These are phyloP conservation scores for Drosophila atripex DNA, from an alignment of 2,888 invertebrate species.

Conservation along the genomic window DNA sequence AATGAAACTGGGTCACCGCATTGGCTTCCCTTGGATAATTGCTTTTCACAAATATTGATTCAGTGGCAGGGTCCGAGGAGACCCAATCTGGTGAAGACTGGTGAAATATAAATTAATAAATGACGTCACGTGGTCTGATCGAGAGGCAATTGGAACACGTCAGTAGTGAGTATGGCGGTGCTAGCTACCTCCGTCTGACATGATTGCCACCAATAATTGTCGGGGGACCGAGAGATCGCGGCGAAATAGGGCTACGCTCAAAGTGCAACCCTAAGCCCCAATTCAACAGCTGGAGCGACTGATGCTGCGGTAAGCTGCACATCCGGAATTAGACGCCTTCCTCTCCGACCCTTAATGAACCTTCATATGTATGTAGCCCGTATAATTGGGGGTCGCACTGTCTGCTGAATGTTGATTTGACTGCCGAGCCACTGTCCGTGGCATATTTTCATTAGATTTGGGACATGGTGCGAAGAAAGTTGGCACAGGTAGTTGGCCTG, in stretches of 20 bases:
- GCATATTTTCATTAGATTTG: not conserved
- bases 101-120: slow-evolving; percentile 1
- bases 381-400: not conserved
- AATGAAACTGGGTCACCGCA: slow-evolving; percentile 43
- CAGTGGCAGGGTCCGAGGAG: not conserved
- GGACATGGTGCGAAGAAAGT: not conserved
- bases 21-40: slow-evolving; percentile 17
- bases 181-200: not conserved
- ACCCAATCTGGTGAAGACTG: not conserved
- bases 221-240: not conserved
- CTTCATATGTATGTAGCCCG: not conserved
- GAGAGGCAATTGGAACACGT: slow-evolving; percentile 9
- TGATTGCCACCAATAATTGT: not conserved
- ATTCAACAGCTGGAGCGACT: not conserved
- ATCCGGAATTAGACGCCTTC: slow-evolving; percentile 1
- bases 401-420: not conserved
- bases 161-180: not conserved
- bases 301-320: not conserved
- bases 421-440: not conserved
- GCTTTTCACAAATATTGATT: not conserved
- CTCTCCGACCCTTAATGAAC: not conserved
- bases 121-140: slow-evolving; percentile 4
- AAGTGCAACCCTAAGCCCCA: not conserved
- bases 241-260: not conserved
- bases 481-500: slow-evolving; percentile 1